A percentile compares a stretch with the other conserved stretches of the same genome.
phyloP scores from a whole-genome alignment of 2,888 invertebrate genomes.

The Drosophila rubida region DNA sequence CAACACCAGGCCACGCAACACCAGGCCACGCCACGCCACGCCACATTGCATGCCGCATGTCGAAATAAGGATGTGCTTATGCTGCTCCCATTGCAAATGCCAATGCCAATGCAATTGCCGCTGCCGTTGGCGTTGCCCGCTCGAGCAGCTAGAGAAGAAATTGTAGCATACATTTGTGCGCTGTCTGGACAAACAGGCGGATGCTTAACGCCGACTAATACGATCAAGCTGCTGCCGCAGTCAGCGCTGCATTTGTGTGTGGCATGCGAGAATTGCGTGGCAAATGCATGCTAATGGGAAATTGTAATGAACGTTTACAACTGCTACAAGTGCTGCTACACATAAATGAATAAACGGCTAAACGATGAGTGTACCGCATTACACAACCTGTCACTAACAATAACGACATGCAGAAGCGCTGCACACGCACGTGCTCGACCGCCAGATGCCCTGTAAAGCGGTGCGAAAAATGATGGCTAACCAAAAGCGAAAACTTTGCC shows the following conservation, averaged over 20 bases:
- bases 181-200: conserved; percentile 6
- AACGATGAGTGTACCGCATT: conserved; percentile 53
- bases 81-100: not conserved
- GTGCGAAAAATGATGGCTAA: too few species aligned
- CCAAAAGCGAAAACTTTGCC: too few species aligned
- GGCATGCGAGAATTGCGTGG: conserved; percentile 55
- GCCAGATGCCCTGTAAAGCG: not conserved
- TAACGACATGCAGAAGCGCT: conserved; percentile 12
- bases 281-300: conserved; percentile 58
- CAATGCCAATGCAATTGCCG: too few species aligned
- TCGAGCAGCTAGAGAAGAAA: conserved; percentile 22
- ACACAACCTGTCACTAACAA: conserved; percentile 49
- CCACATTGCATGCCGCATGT: conserved; percentile 28
- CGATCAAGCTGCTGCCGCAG: conserved; percentile 7
- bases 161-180: conserved; percentile 26
- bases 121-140: conserved; percentile 16
- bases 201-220: conserved; percentile 23
- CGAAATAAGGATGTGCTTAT: conserved; percentile 18
- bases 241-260: not conserved
- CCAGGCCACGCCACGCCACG: not conserved
- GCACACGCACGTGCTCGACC: not conserved
- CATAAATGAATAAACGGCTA: conserved; percentile 62
- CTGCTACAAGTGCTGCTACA: conserved; percentile 53
- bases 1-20: not conserved
- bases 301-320: conserved; percentile 71